A percentile compares a stretch with the other conserved stretches of the same genome.
Evolutionary conservation across 2,888 invertebrate genomes (phyloP).

Genomic region (Eupithecia tripunctaria): DNA sequence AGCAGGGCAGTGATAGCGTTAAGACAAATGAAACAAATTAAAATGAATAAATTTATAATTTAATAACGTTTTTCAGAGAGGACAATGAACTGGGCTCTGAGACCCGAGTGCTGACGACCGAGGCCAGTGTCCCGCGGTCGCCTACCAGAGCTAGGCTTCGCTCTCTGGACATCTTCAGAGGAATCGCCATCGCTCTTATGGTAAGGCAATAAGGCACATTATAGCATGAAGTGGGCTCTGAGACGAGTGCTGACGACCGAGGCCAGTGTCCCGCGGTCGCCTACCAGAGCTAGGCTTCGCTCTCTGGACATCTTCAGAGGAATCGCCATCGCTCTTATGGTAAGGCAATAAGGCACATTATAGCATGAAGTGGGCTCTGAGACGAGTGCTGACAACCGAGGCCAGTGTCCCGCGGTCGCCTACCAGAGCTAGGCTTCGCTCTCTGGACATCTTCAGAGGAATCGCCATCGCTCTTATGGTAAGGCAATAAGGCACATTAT

Average conservation of each 20-base stretch:
- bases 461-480: conserved; percentile 90
- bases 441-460: conserved; percentile 86
- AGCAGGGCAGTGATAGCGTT: no score
- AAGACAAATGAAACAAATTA: no score
- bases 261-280: conserved; percentile 66
- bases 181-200: conserved; percentile 90
- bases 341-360: no score
- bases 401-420: conserved; percentile 69
- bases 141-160: conserved; percentile 75
- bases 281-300: conserved; percentile 73
- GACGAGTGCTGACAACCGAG: conserved; percentile 73
- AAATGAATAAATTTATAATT: no score
- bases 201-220: no score
- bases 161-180: conserved; percentile 86
- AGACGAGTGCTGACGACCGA: conserved; percentile 75
- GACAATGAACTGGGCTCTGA: conserved; percentile 79
- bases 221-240: conserved; percentile 77
- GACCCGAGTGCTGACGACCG: conserved; percentile 72
- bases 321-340: conserved; percentile 89
- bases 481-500: no score
- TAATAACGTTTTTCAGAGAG: conserved; percentile 57
- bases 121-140: conserved; percentile 66
- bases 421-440: conserved; percentile 75
- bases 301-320: conserved; percentile 86
- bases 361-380: conserved; percentile 77